Percentiles rank a stretch among this genome's conserved stretches.
Conservation (phyloP, 2,113 vertebrate species). For the Hemiprocne comata region DNA sequence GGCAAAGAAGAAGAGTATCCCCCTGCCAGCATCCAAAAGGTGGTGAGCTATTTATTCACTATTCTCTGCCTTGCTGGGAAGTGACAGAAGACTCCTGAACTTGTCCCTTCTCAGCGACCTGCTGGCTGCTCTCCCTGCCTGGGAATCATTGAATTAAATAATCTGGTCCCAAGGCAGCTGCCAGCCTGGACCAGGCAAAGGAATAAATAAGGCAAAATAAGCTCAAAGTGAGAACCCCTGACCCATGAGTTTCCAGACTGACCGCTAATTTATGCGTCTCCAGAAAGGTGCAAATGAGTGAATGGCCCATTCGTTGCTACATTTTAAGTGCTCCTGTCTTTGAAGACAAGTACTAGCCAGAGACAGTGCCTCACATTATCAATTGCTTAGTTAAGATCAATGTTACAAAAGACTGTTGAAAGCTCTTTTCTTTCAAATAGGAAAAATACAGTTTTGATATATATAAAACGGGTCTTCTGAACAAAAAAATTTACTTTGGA, state of each 20-base stretch:
- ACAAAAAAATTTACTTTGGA: background rate
- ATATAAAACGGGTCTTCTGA: background rate
- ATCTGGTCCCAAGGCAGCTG: background rate
- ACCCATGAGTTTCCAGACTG: background rate
- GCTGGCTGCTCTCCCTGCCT: background rate
- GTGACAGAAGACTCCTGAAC: background rate
- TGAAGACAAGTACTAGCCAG: background rate
- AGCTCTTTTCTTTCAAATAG: background rate
- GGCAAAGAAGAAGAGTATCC: background rate
- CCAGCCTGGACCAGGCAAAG: background rate
- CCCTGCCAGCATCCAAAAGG: background rate
- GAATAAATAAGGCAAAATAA: background rate
- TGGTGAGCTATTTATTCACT: background rate
- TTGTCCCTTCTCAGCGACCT: background rate
- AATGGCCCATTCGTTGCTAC: background rate
- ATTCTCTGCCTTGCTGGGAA: background rate
- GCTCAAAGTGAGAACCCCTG: background rate
- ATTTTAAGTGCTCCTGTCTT: background rate
- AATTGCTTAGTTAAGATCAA: background rate
- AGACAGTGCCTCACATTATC: background rate
- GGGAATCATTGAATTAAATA: background rate
- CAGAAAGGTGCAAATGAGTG: background rate
- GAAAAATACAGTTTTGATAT: background rate
- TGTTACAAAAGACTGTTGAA: background rate
- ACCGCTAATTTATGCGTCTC: background rate